Base-by-base conservation (phyloP, 2,888 invertebrate species). In the Antitype chi region DNA sequence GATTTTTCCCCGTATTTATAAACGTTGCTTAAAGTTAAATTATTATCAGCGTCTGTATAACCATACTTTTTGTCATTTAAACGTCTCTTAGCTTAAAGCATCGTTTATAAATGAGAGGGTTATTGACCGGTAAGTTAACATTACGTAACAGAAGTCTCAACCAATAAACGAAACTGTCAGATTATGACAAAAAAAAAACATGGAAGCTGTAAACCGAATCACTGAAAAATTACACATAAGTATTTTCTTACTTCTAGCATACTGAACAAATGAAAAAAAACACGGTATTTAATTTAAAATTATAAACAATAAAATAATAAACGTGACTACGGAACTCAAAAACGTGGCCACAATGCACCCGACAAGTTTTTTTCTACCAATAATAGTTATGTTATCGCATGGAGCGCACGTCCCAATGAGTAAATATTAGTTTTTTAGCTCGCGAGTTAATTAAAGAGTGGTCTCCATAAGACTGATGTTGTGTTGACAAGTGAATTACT, bases 341-440 rank as follows among this genome's bases (percentile, higher is more conserved):
- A 28, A 0, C n/a, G 7, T 23, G n/a, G 9, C 6, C 23, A 3
- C 8, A 7, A n/a, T 43, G 28, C 55, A 17, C 28, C 53, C 28
- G 43, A 9, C 20, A 55, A 28, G 17, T 52, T 52, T 81, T 62
- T 74, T 67, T 67, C 7, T 8, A 20, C 8, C 11, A 57, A 17
- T 52, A 57, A 47, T 43, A 55, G 2, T 57, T 25, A 15, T 11
- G 23, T 13, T 32, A 43, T 53, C 57, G 43, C 32, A 74, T 55
- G 70, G 32, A 60, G 47, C 17, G 20, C 84, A 80, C 70, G 80
- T 76, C 43, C 28, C 1, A n/a, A 70, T 70, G 52, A 25, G 59
- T 70, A 78, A 82, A 83, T 59, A 78, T 73, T 70, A 79, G 53
- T 67, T 78, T 49, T 55, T 70, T 53, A 66, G 17, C 38, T 43